phyloP scores from a whole-genome alignment of 2,113 vertebrate species.

The Galeopterus variegatus region DNA sequence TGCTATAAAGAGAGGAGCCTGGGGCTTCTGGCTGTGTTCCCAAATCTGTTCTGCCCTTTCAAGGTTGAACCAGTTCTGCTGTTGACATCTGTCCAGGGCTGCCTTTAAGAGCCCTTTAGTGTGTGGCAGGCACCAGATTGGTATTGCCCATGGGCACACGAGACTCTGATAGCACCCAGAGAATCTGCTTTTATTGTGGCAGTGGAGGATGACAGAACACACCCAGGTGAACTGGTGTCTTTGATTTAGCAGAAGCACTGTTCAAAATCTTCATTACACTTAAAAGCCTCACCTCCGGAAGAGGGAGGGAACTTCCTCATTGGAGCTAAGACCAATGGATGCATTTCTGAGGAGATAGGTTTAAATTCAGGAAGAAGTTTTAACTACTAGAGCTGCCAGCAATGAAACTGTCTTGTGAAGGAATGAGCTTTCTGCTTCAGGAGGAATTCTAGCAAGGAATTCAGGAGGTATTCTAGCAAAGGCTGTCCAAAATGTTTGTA shows the following conservation, averaged over 20 bases:
- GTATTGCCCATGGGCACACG: not conserved
- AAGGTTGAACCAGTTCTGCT: not conserved
- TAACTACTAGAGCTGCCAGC: not conserved
- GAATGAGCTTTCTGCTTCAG: not conserved
- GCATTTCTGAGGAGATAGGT: not conserved
- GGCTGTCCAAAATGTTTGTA: not conserved
- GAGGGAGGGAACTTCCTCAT: not conserved
- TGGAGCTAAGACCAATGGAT: not conserved
- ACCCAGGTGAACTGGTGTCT: not conserved
- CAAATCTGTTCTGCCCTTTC: not conserved
- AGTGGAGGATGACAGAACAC: not conserved
- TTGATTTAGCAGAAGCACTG: not conserved
- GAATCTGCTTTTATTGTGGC: not conserved
- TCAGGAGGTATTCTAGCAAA: not conserved
- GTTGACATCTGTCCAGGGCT: not conserved
- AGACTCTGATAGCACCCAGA: not conserved
- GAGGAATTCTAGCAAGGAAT: not conserved
- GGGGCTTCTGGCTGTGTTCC: not conserved
- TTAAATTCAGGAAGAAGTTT: conserved; percentile 9
- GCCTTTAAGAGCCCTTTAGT: not conserved
- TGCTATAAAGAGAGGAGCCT: not conserved
- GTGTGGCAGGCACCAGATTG: not conserved
- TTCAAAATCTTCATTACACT: not conserved
- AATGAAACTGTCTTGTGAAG: not conserved
- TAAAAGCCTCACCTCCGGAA: not conserved